phyloP scores from a whole-genome alignment of 2,888 invertebrate genomes.

The Zygaena filipendulae region DNA sequence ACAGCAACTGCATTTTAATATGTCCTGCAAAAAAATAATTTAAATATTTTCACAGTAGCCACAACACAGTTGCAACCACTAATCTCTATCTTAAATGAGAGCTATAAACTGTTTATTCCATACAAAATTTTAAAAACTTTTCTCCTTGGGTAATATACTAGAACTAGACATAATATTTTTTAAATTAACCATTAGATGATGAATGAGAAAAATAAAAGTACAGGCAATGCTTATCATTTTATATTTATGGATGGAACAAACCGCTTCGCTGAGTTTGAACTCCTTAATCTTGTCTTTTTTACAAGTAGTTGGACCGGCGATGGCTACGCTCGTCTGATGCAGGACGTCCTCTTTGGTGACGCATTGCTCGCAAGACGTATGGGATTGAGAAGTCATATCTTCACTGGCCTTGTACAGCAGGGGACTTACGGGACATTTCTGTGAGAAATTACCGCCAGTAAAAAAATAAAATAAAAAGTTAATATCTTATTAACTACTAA shows the following conservation, averaged over 20 bases:
- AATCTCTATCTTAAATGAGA: too few relatives aligned
- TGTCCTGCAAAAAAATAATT: constrained; percentile 29
- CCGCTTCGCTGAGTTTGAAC: too few relatives aligned
- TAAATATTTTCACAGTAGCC: neutral
- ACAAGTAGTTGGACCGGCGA: constrained; percentile 35
- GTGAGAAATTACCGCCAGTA: too few relatives aligned
- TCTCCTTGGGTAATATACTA: too few relatives aligned
- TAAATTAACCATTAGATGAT: too few relatives aligned
- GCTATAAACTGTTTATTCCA: too few relatives aligned
- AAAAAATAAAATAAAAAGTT: constrained; percentile 1
- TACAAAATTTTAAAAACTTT: too few relatives aligned
- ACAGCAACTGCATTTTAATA: constrained; percentile 19
- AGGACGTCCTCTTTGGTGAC: constrained; percentile 21
- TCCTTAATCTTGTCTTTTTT: constrained; percentile 24
- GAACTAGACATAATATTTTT: too few relatives aligned
- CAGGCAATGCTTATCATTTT: too few relatives aligned
- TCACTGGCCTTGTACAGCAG: constrained; percentile 33
- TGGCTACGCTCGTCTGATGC: constrained; percentile 26
- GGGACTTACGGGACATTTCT: constrained; percentile 41
- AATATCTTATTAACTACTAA: neutral
- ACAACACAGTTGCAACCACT: too few relatives aligned
- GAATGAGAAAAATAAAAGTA: too few relatives aligned
- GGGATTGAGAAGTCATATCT: constrained; percentile 19
- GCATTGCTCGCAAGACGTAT: constrained; percentile 26
- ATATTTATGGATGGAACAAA: too few relatives aligned